Conservation (phyloP, 2,797 vertebrate species). For the Selene dorsalis region DNA sequence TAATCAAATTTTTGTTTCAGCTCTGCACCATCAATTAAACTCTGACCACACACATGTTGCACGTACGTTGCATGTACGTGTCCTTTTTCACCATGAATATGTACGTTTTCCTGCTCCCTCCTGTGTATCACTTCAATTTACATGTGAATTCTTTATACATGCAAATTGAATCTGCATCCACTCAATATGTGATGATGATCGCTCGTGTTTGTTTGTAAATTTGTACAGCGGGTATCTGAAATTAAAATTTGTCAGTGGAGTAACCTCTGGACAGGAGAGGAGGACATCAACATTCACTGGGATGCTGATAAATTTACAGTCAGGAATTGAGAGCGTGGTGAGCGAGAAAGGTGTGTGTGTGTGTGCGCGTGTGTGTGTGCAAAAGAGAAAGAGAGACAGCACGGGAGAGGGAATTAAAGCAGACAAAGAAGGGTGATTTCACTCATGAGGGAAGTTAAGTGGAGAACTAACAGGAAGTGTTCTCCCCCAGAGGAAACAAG, state of each 20-base stretch:
- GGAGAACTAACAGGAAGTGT: conserved; percentile 68
- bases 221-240: conserved; percentile 18
- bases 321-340: neutral
- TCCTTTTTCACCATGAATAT: neutral
- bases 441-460: conserved; percentile 58
- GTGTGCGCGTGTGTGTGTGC: neutral
- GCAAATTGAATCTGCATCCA: neutral
- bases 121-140: conserved; percentile 3
- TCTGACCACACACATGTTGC: neutral
- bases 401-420: neutral
- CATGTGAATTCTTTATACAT: conserved; percentile 10
- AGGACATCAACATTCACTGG: conserved; percentile 35
- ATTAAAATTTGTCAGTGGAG: conserved; percentile 36
- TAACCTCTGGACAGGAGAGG: conserved; percentile 37
- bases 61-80: neutral
- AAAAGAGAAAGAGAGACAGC: neutral
- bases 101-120: neutral
- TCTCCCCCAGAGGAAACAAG: conserved; percentile 62
- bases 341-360: conserved; percentile 1
- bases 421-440: conserved; percentile 42
- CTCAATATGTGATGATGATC: neutral
- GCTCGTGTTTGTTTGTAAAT: conserved; percentile 21
- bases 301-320: conserved; percentile 36
- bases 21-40: neutral
- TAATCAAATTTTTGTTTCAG: neutral